These are phyloP conservation scores for Drosophila albomicans DNA, from an alignment of 1,140 invertebrate genomes.

Conservation along the genomic window DNA sequence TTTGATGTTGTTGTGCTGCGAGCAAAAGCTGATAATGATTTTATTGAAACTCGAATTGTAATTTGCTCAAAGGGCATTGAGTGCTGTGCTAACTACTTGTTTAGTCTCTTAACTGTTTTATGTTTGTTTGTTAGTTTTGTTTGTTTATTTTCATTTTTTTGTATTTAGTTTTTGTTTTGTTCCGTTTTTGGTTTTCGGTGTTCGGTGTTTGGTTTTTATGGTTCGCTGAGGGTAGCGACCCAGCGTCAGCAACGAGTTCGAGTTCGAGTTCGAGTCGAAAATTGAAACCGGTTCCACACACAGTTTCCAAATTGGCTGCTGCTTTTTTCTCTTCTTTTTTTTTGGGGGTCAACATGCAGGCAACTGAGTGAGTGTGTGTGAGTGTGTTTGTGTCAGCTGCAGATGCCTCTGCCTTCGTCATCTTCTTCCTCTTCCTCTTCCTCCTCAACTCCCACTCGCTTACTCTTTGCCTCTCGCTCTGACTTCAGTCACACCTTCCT, in stretches of 20 bases:
- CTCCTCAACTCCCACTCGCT: slow-evolving; percentile 1
- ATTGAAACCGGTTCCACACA: slow-evolving; percentile 71
- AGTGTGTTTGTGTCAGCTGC: slow-evolving; percentile 35
- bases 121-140: slow-evolving; percentile 8
- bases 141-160: neutral
- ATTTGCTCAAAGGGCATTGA: slow-evolving; percentile 27
- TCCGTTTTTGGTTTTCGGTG: neutral
- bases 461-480: slow-evolving; percentile 18
- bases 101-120: slow-evolving; percentile 28
- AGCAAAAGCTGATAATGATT: slow-evolving; percentile 7
- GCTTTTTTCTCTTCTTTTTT: slow-evolving; percentile 56
- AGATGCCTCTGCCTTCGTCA: neutral
- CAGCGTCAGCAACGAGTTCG: slow-evolving; percentile 20
- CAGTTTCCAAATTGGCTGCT: slow-evolving; percentile 59
- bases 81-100: slow-evolving; percentile 12
- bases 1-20: neutral
- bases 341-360: slow-evolving; percentile 70
- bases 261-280: neutral
- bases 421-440: neutral
- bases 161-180: slow-evolving; percentile 13
- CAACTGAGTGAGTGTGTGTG: slow-evolving; percentile 9
- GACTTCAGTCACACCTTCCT: slow-evolving; percentile 20
- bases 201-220: slow-evolving; percentile 1
- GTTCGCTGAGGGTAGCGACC: slow-evolving; percentile 43
- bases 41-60: neutral